A percentile compares a stretch with the other conserved stretches of the same genome.
These are phyloP conservation scores for Drosophila rubida DNA, from an alignment of 2,888 invertebrate genomes.

Conservation along the genomic window DNA sequence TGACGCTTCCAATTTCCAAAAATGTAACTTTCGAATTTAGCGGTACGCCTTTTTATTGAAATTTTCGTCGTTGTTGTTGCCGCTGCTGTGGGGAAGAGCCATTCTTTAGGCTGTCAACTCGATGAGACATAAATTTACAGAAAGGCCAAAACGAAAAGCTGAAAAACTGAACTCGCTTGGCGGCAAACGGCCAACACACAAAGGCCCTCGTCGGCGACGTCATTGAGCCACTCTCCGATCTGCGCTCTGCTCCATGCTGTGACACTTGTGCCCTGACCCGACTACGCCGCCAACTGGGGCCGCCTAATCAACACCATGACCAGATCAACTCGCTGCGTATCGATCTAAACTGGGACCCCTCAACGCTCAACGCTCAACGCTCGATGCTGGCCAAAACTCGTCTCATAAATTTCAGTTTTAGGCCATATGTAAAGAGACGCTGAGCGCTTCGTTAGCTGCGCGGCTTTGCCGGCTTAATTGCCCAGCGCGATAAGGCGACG, in stretches of 20 bases:
- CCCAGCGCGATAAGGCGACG: constrained; percentile 67
- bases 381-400: constrained; percentile 14
- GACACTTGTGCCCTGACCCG: constrained; percentile 72
- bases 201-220: constrained; percentile 48
- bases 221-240: constrained; percentile 28
- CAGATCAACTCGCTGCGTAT: constrained; percentile 35
- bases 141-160: constrained; percentile 66
- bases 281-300: constrained; percentile 24
- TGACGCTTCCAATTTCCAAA: constrained; percentile 71
- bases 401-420: constrained; percentile 77
- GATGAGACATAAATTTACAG: constrained; percentile 80
- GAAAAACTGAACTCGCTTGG: constrained; percentile 56
- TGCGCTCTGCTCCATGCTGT: constrained; percentile 73
- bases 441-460: constrained; percentile 39
- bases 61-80: constrained; percentile 40
- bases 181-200: constrained; percentile 70
- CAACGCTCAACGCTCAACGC: too few relatives aligned
- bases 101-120: constrained; percentile 82
- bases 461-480: constrained; percentile 61
- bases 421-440: constrained; percentile 63
- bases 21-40: constrained; percentile 82
- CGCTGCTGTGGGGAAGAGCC: constrained; percentile 44
- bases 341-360: constrained; percentile 41
- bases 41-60: constrained; percentile 76
- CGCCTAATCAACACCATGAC: constrained; percentile 73